Conservation (phyloP, 2,888 invertebrate species). For the Villa cingulata region DNA sequence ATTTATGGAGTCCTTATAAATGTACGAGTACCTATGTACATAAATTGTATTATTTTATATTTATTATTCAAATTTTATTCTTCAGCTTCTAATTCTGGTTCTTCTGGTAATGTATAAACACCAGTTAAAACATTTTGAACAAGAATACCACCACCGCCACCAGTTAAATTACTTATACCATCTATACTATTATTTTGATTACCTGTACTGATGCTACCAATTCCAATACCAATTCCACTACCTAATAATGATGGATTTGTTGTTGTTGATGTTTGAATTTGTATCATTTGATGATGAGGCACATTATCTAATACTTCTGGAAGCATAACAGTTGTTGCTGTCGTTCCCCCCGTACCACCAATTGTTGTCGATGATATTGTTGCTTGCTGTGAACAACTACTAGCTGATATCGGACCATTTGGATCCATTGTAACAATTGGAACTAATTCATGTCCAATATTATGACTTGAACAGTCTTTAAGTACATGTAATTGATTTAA, state of each 20-base stretch:
- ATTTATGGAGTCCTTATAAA: no score
- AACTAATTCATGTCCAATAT: slow-evolving; percentile 31
- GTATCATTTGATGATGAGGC: slow-evolving; percentile 9
- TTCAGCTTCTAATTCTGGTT: slow-evolving; percentile 42
- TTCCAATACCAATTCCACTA: background rate
- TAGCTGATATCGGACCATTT: slow-evolving; percentile 17
- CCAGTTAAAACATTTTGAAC: slow-evolving; percentile 35
- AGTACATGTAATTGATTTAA: slow-evolving; percentile 29
- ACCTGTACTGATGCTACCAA: slow-evolving; percentile 1
- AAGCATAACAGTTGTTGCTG: slow-evolving; percentile 13
- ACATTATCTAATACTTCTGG: slow-evolving; percentile 16
- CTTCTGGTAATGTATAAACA: slow-evolving; percentile 43
- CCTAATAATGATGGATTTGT: slow-evolving; percentile 9
- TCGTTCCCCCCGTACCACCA: slow-evolving; percentile 9
- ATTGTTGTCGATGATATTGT: background rate
- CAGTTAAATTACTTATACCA: no score
- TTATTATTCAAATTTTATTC: slow-evolving; percentile 23
- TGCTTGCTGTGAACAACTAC: background rate
- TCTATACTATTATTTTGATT: background rate
- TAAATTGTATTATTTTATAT: no score
- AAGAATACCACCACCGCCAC: slow-evolving; percentile 3
- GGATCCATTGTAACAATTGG: slow-evolving; percentile 36
- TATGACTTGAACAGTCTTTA: slow-evolving; percentile 32
- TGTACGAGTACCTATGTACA: no score
- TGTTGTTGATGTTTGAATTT: background rate